Evolutionary conservation across 2,888 invertebrate species (phyloP), one percentile per base, ranked within the genome.

Genomic region (Scelioninae gen. 2): DNA sequence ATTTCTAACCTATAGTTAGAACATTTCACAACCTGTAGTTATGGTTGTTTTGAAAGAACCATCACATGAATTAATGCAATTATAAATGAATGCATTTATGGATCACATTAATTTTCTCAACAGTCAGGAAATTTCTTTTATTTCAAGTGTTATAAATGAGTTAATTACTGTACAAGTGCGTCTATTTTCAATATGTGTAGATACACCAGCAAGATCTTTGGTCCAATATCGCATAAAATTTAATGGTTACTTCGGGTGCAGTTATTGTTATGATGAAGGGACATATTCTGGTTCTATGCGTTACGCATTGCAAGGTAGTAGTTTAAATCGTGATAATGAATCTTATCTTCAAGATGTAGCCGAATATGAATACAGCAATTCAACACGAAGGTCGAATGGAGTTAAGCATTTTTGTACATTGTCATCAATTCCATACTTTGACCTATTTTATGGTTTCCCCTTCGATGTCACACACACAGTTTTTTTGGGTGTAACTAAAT

Each of bases 401-500:
- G 37, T 61, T 11, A 63, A 70, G 16, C 45, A 35, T 22, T 16
- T 52, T 11, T 68, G 58, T 13, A 25, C 63, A 9, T 72, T 75
- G 7, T 33, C 18, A 11, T 19, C 10, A 13, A 37, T 65, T 9
- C 64, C 57, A 6, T 16, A 60, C 25, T 46, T 76, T 58, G 71
- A 76, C 39, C 39, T 70, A 45, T 35, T 71, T 37, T 72, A 39
- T 45, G 58, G 72, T 1, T 76, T 76, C 41, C 65, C 76, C 6
- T 48, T 64, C 10, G 74, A 76, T 45, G 35, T 68, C 13, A 55
- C 64, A 46, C 74, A 76, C 33, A 71, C 55, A n/a, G 50, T 48
- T 11, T 46, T 61, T 31, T 33, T 71, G 11, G 61, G 72, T 4
- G 64, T 68, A 11, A 63, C 68, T 43, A 33, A 39, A 46, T 43